Base-by-base conservation (phyloP, 1,140 invertebrate genomes). In the Neodiprion lecontei region DNA sequence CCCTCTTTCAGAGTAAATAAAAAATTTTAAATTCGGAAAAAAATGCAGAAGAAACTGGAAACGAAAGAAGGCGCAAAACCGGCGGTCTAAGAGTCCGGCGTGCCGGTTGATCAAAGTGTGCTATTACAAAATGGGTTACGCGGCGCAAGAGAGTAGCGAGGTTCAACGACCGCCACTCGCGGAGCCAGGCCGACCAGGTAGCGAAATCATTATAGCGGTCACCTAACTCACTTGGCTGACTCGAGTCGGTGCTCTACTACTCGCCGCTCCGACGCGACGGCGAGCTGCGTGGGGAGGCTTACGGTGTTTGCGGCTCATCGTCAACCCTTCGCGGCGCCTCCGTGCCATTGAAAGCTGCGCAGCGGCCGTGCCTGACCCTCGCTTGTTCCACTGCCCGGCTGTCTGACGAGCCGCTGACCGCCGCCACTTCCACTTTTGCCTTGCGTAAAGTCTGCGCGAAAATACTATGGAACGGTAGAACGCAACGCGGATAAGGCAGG, bases 101-200 rank as follows among this genome's bases (percentile, higher is more conserved):
- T 84, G 82, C 81, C 79, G 79, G 81, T 82, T 81, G 79, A 82
- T 80, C 80, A 83, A 88, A 88, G 86, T 88, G 85, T 87, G 84
- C 86, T 88, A 85, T 87, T 88, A 88, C 86, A 88, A 88, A 88
- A 88, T 88, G 81, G 86, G 86, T 88, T 88, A 87, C 86, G 86
- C 84, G 85, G 85, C 85, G 82, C 82, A 80, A 82, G 82, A 87
- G 85, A 87, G 81, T 61, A 61, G 53, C 80, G 75, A 40, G 82
- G 86, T 86, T 88, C 85, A 85, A 84, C 80, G 85, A 87, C 85
- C 86, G 47, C 83, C 77, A 80, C 79, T 80, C 11, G 11, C 11
- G 11, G 53, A 61, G 53, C 53, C 53, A 61, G 83, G 81, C 81
- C 79, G 79, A 85, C 78, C 78, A 79, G 79, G 82, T 86, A 86